Conservation (phyloP, 2,888 invertebrate genomes). For the Lasioglossum figueresi region DNA sequence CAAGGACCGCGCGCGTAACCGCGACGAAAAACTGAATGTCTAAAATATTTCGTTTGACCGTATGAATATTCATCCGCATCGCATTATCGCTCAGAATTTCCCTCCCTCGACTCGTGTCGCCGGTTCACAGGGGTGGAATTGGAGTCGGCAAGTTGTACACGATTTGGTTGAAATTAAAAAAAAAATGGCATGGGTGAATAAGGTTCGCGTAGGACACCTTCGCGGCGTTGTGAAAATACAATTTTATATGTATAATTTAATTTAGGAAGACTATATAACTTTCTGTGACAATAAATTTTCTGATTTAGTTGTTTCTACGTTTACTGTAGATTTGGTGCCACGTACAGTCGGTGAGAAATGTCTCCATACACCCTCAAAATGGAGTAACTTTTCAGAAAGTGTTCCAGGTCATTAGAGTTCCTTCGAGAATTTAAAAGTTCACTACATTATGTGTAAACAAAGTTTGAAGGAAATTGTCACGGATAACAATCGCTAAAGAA, state of each 20-base stretch:
- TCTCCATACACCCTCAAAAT: neutral
- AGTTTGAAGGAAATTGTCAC: neutral
- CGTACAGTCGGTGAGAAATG: neutral
- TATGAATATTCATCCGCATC: constrained; percentile 44
- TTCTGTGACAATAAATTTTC: neutral
- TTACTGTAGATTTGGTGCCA: neutral
- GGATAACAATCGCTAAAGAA: neutral
- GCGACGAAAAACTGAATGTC: neutral
- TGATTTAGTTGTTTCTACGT: neutral
- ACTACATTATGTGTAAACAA: neutral
- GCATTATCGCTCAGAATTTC: constrained; percentile 35
- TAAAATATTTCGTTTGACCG: constrained; percentile 37
- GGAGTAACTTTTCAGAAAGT: neutral
- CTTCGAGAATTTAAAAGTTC: neutral
- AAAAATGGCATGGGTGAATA: neutral
- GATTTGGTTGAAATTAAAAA: neutral
- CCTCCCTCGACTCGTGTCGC: neutral
- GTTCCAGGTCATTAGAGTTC: neutral
- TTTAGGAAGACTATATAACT: neutral
- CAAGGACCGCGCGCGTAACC: constrained; percentile 1
- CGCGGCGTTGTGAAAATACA: neutral
- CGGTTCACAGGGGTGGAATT: neutral
- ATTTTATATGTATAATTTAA: neutral
- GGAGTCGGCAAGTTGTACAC: neutral
- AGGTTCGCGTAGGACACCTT: neutral